A percentile compares a stretch with the other conserved stretches of the same genome.
These are phyloP conservation scores for Dolichoris vasculosae DNA, from an alignment of 1,140 invertebrate genomes.

Conservation along the genomic window DNA sequence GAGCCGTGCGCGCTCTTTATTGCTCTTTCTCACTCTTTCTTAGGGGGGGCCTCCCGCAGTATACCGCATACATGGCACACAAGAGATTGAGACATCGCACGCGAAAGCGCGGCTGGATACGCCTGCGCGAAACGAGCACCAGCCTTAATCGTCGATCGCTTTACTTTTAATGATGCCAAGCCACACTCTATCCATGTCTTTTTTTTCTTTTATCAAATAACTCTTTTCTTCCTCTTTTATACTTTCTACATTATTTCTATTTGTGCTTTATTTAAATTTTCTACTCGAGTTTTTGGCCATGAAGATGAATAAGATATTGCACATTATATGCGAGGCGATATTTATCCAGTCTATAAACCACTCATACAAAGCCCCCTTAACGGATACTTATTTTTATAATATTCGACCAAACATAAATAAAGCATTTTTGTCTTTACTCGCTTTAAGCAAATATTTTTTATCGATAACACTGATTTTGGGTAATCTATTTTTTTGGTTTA, in stretches of 20 bases:
- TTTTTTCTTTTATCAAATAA: not conserved
- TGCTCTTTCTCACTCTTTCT: not conserved
- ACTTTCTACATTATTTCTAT: no score
- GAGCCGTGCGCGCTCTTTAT: not conserved
- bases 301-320: no score
- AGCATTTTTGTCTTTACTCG: no score
- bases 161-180: constrained; percentile 35
- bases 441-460: no score
- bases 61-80: not conserved
- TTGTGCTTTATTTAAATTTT: not conserved
- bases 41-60: not conserved
- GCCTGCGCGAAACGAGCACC: constrained; percentile 19
- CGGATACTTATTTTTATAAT: no score
- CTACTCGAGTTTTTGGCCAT: not conserved
- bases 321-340: not conserved
- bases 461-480: no score
- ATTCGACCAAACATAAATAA: no score
- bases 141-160: constrained; percentile 38
- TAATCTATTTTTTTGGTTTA: no score
- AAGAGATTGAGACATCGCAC: constrained; percentile 42
- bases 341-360: not conserved
- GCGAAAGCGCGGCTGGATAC: constrained; percentile 23
- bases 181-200: not conserved
- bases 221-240: not conserved
- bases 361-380: not conserved